Percentiles rank a stretch among this genome's conserved stretches.
Conservation (phyloP, 2,797 vertebrate species). For the Esox masquinongy region DNA sequence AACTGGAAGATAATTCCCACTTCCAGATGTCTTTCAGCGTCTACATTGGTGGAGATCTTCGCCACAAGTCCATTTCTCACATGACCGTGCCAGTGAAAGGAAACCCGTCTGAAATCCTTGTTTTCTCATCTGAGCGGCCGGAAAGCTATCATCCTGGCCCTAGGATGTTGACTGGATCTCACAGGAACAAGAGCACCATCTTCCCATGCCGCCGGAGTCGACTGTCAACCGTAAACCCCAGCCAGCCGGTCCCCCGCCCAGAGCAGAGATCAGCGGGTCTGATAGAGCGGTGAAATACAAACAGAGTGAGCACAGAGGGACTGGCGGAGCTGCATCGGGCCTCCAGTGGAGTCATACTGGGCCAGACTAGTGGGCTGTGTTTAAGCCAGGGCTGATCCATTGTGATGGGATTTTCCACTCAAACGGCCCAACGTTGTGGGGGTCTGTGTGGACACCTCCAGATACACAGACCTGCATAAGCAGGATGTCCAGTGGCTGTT, state of each 20-base stretch:
- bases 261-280: slow-evolving; percentile 9
- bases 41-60: neutral
- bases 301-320: neutral
- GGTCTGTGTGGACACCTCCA: slow-evolving; percentile 50
- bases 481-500: slow-evolving; percentile 13
- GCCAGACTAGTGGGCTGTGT: slow-evolving; percentile 45
- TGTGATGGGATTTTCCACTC: slow-evolving; percentile 69
- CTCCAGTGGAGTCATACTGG: slow-evolving; percentile 23
- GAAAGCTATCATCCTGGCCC: neutral
- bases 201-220: neutral
- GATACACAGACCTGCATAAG: slow-evolving; percentile 9
- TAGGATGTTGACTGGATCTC: neutral
- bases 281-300: slow-evolving; percentile 19
- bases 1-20: neutral
- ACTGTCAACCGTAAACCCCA: neutral
- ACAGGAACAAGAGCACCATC: neutral
- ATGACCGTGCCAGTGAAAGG: neutral
- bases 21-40: neutral
- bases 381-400: slow-evolving; percentile 51
- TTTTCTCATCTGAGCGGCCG: neutral
- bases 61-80: neutral
- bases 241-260: neutral
- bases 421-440: slow-evolving; percentile 61
- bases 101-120: neutral
- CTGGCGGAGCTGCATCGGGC: neutral